Base-by-base conservation (phyloP, 2,888 invertebrate genomes). In the Nomada fucata region DNA sequence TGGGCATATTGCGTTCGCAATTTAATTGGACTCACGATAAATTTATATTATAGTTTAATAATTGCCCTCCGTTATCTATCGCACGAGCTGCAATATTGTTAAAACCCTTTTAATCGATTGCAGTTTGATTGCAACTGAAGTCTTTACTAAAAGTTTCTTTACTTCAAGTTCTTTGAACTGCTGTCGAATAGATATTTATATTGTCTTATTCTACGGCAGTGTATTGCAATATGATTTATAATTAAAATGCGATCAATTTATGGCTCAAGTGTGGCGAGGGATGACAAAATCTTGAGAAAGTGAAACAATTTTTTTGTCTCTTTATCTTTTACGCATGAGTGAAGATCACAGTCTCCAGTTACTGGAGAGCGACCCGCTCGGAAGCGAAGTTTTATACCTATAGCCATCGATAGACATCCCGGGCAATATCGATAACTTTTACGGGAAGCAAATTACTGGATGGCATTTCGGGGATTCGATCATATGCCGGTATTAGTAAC, bases 351-450 rank as follows among this genome's bases (percentile, higher is more conserved):
- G 70, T 74, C 53, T 47, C 53, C 63, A 76, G 68, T 76, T 87
- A 80, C 75, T 70, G 75, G 67, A 50, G 47, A 55, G 36, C 59
- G 64, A 55, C 11, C 23, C 60, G 53, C 23, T 26, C 50, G 55
- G 73, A 55, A 57, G 71, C 50, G 76, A 60, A 80, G 75, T 75
- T 82, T 75, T 76, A 78, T 84, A 79, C 76, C 60, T 73, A 72
- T 74, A 61, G 65, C 29, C 63, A 63, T 76, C 79, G 84, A 87
- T 87, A 82, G 72, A 57, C 76, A 84, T 85, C 84, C 72, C 23
- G 47, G 74, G 84, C 61, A 85, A 85, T 87, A 87, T 84, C 87
- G 82, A 85, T 87, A 87, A 86, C 76, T 85, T 87, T 71, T 71
- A 59, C 60, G 61, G 74, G 42, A 79, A 72, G 71, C 73, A 78